Base-by-base conservation (phyloP, 1,140 invertebrate species). In the Drosophila triauraria region DNA sequence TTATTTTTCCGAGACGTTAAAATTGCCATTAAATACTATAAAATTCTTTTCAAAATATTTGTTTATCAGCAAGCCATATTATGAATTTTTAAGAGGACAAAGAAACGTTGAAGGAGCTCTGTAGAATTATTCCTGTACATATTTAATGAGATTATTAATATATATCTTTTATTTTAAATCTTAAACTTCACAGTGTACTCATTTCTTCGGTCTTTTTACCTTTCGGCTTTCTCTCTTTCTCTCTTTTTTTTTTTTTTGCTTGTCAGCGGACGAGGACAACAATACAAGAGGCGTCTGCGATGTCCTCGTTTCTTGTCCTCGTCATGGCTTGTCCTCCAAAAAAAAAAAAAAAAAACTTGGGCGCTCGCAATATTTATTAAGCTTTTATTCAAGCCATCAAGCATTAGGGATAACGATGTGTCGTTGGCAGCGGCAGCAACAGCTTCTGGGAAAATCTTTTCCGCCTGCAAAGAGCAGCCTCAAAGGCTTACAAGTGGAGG, bases 371-470 rank as follows among this genome's bases (percentile, higher is more conserved):
- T 85, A 85, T 85, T 85, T 85, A 85, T 85, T 85, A 85, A 85
- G 82, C 82, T 85, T 85, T 85, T 85, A 85, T 86, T 80, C 82
- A 82, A 85, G 82, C 82, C 78, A 85, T 85, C 82, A 86, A 85
- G 82, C 78, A 85, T 85, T 85, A 85, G 74, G 82, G 74, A 84
- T 84, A 85, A 84, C 82, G 82, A 84, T 68, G 82, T 80, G 81
- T 56, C 75, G 71, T 53, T 69, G 70, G 50, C 78, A 43, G 54
- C 51, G 42, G 17, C 57, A 58, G 65, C 69, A 58, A 58, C 44
- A 58, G 69, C 51, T 71, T 72, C 69, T 50, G 44, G 65, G 23
- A 59, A 71, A 71, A 72, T 71, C 69, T 71, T 58, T 59, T 56
- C 51, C 48, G 30, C 30, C 61, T 64, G 47, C 20, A 44, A 65